Evolutionary conservation across 1,140 invertebrate species (phyloP).

Genomic region (Hormaphis cornu): DNA sequence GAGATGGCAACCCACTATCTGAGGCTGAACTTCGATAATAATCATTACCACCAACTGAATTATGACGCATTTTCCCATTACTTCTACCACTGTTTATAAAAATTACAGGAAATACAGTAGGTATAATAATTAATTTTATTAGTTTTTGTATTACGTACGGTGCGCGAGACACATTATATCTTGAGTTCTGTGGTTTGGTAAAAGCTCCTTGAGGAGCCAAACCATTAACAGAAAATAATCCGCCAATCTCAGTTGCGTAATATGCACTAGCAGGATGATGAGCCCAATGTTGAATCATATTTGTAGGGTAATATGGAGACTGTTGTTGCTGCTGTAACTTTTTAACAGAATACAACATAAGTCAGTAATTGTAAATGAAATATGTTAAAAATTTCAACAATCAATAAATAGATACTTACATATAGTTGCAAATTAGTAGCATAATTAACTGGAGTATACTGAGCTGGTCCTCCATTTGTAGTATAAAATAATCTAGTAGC

Average conservation of each 20-base stretch:
- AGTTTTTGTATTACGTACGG: neutral
- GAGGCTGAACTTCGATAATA: slow-evolving; percentile 34
- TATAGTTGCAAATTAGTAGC: slow-evolving; percentile 56
- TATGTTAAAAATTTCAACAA: neutral
- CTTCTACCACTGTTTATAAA: neutral
- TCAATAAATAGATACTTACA: slow-evolving; percentile 47
- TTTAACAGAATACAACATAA: slow-evolving; percentile 10
- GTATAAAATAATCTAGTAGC: slow-evolving; percentile 51
- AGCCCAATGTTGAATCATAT: slow-evolving; percentile 51
- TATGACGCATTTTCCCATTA: slow-evolving; percentile 24
- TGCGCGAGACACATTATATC: slow-evolving; percentile 25
- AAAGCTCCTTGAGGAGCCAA: slow-evolving; percentile 58
- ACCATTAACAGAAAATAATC: slow-evolving; percentile 64
- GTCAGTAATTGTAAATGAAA: slow-evolving; percentile 8
- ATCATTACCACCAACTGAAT: slow-evolving; percentile 25
- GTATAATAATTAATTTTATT: neutral
- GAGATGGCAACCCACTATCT: slow-evolving; percentile 33
- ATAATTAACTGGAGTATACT: slow-evolving; percentile 48
- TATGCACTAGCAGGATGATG: slow-evolving; percentile 49
- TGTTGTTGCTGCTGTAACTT: slow-evolving; percentile 43
- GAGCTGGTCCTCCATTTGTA: slow-evolving; percentile 49
- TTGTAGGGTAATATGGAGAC: slow-evolving; percentile 50
- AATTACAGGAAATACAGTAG: neutral
- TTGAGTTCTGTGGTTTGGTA: slow-evolving; percentile 38
- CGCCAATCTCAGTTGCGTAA: slow-evolving; percentile 54